These are phyloP conservation scores for Lagenorhynchus albirostris DNA, from an alignment of 2,113 vertebrate species.

Conservation along the genomic window DNA sequence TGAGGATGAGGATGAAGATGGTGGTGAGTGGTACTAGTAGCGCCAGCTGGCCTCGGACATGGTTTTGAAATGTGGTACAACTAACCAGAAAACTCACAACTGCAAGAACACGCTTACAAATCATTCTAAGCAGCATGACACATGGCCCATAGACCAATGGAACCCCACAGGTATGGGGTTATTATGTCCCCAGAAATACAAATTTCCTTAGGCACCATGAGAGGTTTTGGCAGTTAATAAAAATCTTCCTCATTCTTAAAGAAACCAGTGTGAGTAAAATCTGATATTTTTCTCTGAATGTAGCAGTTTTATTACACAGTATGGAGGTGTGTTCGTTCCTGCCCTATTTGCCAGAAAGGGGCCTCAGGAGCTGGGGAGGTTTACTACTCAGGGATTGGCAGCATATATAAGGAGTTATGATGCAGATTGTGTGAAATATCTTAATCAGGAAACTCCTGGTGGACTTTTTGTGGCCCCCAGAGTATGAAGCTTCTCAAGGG, in stretches of 20 bases:
- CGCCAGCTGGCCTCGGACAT: neutral
- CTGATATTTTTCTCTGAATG: neutral
- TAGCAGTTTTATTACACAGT: neutral
- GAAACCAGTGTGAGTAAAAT: neutral
- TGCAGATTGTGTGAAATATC: neutral
- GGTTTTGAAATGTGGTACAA: neutral
- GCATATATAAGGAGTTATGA: neutral
- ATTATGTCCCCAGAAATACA: neutral
- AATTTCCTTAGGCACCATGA: neutral
- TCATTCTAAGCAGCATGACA: neutral
- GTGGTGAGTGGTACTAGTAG: no score
- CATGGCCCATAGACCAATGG: no score
- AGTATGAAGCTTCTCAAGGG: neutral
- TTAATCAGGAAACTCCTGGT: neutral
- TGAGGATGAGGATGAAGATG: neutral
- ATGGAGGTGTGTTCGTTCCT: neutral
- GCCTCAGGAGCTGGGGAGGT: neutral
- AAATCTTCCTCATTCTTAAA: neutral
- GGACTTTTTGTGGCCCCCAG: neutral
- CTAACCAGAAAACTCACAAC: neutral
- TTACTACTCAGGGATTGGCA: neutral
- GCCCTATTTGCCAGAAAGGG: neutral
- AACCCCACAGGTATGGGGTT: neutral
- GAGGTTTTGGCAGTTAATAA: neutral
- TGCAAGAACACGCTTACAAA: neutral